phyloP scores from a whole-genome alignment of 2,888 invertebrate genomes.

The Muschampia plurimacula region DNA sequence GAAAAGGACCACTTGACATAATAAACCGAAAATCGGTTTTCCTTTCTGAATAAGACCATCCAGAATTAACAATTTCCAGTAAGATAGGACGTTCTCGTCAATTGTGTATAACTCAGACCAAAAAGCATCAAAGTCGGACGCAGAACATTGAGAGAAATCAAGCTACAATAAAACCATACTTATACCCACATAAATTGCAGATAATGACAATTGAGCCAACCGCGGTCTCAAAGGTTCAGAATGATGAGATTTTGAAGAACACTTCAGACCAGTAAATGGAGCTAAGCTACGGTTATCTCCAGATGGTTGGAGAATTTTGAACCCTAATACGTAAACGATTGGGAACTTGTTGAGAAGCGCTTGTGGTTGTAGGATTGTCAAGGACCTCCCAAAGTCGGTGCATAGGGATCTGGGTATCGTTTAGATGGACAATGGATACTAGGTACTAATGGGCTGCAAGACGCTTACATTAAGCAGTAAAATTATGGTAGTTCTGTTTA shows the following conservation, averaged over 20 bases:
- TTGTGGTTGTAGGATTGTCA: background rate
- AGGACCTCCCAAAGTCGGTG: background rate
- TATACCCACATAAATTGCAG: constrained; percentile 63
- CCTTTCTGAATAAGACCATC: background rate
- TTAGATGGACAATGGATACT: background rate
- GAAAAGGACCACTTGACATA: background rate
- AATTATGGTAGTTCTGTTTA: background rate
- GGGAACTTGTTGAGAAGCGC: background rate
- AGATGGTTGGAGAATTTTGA: background rate
- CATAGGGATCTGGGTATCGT: background rate
- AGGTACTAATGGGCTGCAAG: background rate
- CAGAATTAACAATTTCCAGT: background rate
- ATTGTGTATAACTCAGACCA: constrained; percentile 19
- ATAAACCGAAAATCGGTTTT: background rate
- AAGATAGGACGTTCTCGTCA: background rate
- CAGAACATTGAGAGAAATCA: constrained; percentile 53
- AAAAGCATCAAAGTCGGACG: constrained; percentile 51
- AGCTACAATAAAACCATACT: constrained; percentile 61
- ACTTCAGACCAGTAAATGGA: constrained; percentile 53
- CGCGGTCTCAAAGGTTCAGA: constrained; percentile 56
- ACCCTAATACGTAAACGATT: constrained; percentile 1
- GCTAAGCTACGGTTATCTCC: constrained; percentile 33
- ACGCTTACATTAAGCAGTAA: background rate
- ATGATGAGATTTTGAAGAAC: constrained; percentile 58
- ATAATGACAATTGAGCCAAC: constrained; percentile 60